These are phyloP conservation scores for Tylochromis polylepis DNA, from an alignment of 2,113 vertebrate genomes.

Conservation along the genomic window DNA sequence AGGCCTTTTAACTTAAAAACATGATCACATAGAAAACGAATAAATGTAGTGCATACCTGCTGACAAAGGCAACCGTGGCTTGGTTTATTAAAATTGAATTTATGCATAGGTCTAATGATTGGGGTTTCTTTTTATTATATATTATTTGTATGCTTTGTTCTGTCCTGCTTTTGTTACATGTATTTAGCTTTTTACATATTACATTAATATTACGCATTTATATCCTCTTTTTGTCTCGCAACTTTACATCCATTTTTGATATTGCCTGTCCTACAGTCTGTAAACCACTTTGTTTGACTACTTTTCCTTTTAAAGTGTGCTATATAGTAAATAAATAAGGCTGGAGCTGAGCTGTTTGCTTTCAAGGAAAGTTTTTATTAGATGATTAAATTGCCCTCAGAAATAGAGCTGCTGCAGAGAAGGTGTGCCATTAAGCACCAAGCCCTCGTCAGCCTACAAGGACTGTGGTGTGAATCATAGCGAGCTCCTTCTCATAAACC, in stretches of 20 bases:
- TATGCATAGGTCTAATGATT: neutral
- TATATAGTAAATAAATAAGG: neutral
- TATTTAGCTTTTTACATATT: neutral
- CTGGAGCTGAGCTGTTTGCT: neutral
- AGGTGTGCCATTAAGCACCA: constrained; percentile 23
- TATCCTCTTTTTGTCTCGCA: neutral
- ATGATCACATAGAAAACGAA: neutral
- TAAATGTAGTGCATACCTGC: neutral
- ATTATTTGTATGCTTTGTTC: neutral
- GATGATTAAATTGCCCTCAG: neutral
- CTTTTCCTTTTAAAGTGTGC: neutral
- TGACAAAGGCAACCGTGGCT: neutral
- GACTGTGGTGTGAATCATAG: constrained; percentile 25
- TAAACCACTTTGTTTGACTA: neutral
- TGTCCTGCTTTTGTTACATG: accelerated
- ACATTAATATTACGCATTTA: accelerated
- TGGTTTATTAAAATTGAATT: neutral
- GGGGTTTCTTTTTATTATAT: neutral
- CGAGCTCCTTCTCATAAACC: constrained; percentile 23
- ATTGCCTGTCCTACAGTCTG: neutral
- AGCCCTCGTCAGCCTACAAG: constrained; percentile 36
- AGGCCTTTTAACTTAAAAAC: neutral
- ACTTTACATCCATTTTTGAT: neutral
- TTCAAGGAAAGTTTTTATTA: neutral
- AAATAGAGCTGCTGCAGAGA: neutral